Conservation (phyloP, 1,140 invertebrate genomes). For the Aplysia californica region DNA sequence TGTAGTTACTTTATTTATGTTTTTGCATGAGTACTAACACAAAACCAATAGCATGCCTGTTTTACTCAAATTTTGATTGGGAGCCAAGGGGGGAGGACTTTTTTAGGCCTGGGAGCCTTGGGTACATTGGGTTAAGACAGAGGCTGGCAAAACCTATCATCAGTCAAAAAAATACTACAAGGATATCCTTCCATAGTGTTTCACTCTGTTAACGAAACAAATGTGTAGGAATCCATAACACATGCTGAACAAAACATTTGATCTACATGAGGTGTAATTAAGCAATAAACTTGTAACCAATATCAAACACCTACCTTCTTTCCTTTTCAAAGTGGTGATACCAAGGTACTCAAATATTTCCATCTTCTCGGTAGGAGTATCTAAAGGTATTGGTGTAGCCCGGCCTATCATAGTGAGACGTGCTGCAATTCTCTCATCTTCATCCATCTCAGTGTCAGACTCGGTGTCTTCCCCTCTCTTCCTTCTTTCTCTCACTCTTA, state of each 20-base stretch:
- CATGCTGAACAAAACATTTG: too few species aligned
- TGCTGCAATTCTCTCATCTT: constrained; percentile 34
- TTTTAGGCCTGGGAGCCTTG: too few species aligned
- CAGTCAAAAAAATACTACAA: background rate
- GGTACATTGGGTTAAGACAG: background rate
- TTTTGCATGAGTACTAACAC: too few species aligned
- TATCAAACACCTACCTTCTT: constrained; percentile 55
- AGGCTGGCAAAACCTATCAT: background rate
- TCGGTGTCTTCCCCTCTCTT: constrained; percentile 45
- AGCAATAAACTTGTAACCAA: too few species aligned
- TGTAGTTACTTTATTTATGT: background rate
- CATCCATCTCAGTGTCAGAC: constrained; percentile 41
- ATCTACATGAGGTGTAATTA: too few species aligned
- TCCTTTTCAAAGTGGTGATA: constrained; percentile 46
- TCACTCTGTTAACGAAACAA: too few species aligned
- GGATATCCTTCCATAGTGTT: background rate
- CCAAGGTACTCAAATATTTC: constrained; percentile 49
- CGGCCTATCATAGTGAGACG: constrained; percentile 36
- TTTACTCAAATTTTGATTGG: background rate
- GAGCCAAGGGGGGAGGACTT: too few species aligned
- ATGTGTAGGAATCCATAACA: too few species aligned
- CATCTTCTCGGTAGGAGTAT: constrained; percentile 51
- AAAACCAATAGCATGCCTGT: background rate
- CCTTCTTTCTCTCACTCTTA: constrained; percentile 46
- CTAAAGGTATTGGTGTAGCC: constrained; percentile 49